A percentile compares a stretch with the other conserved stretches of the same genome.
These are phyloP conservation scores for Mallotus villosus DNA, from an alignment of 2,797 vertebrate species.

Conservation along the genomic window DNA sequence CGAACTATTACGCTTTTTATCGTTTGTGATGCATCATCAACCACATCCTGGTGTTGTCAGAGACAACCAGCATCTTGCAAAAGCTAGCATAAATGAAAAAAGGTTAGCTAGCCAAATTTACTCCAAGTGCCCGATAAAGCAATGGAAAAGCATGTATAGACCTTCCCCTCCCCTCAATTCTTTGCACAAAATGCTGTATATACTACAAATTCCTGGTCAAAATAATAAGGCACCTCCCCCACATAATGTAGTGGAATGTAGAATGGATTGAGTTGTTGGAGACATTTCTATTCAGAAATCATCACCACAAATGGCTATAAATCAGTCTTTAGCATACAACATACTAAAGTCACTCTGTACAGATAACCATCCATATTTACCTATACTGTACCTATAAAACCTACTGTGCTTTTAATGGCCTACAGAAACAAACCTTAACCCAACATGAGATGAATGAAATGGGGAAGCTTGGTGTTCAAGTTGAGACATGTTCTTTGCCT, in stretches of 20 bases:
- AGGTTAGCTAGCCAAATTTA: too few species aligned
- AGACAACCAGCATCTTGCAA: neutral
- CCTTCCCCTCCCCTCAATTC: neutral
- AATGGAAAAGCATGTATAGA: neutral
- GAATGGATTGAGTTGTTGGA: neutral
- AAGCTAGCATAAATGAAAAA: neutral
- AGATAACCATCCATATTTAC: too few species aligned
- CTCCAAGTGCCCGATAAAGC: too few species aligned
- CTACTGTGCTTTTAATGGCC: too few species aligned
- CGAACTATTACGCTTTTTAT: neutral
- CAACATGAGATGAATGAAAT: too few species aligned
- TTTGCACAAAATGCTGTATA: neutral
- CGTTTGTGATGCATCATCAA: neutral
- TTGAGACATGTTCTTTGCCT: slow-evolving; percentile 40
- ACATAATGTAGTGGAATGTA: slow-evolving; percentile 15
- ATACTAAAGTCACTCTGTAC: too few species aligned
- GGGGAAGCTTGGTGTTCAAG: slow-evolving; percentile 22
- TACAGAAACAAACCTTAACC: too few species aligned
- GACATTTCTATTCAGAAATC: neutral
- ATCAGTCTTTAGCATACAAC: too few species aligned
- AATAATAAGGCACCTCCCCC: slow-evolving; percentile 2
- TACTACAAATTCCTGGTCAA: neutral
- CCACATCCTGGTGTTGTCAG: neutral
- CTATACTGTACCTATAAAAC: too few species aligned
- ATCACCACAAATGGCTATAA: too few species aligned